These are phyloP conservation scores for Eucidaris tribuloides DNA, from an alignment of 35 echinoderm and acorn worm species.

Conservation along the genomic window DNA sequence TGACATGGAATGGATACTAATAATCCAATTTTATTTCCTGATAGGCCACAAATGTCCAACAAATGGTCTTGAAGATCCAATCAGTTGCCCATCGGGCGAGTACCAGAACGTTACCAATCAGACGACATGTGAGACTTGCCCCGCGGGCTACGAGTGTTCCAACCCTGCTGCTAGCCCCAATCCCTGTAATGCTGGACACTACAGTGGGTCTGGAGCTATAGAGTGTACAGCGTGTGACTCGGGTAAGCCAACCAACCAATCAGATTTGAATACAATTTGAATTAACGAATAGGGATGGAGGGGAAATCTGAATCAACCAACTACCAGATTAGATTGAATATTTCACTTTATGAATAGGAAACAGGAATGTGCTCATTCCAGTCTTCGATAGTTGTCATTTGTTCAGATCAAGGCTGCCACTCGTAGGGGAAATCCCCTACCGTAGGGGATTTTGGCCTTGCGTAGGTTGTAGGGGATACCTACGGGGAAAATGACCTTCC, in stretches of 20 bases:
- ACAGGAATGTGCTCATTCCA: not conserved
- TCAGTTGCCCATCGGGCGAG: constrained; percentile 46
- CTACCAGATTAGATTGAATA: not conserved
- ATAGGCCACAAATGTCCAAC: constrained; percentile 77
- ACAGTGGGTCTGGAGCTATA: constrained; percentile 39
- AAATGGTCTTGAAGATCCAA: constrained; percentile 44
- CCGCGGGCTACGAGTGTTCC: constrained; percentile 51
- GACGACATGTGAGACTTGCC: constrained; percentile 36
- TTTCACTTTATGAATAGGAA: not conserved
- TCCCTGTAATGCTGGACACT: constrained; percentile 53
- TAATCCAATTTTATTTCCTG: not conserved
- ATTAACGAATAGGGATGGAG: too few relatives aligned
- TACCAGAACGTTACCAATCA: constrained; percentile 47
- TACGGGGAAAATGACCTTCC: too few relatives aligned
- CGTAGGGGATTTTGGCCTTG: too few relatives aligned
- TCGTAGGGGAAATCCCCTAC: too few relatives aligned
- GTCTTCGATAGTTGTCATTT: not conserved
- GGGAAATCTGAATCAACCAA: not conserved
- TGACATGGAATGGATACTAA: not conserved
- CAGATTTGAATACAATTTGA: too few relatives aligned
- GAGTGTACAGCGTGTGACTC: constrained; percentile 51
- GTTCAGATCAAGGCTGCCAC: too few relatives aligned
- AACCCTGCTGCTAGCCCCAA: constrained; percentile 42
- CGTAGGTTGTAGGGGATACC: too few relatives aligned
- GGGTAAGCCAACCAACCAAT: constrained; percentile 48